Base-by-base conservation (phyloP, 2,797 vertebrate species). In the Leptodactylus fallax region DNA sequence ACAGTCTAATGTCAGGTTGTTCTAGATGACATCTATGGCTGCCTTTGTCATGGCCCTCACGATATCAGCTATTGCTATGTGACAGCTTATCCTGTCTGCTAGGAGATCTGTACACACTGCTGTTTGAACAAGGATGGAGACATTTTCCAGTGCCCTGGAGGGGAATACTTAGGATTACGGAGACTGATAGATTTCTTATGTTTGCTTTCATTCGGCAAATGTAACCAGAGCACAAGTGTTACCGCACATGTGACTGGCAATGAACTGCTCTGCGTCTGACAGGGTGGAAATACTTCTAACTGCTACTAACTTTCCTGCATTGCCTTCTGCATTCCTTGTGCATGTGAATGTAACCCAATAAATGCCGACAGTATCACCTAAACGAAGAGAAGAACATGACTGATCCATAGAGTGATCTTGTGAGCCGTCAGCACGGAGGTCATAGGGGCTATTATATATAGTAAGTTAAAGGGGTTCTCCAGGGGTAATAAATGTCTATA, bases 41-140 rank as follows among this genome's bases (percentile, higher is more conserved):
- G 36, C 36, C 36, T 36, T 1, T 36, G 4, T 2, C 36, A 36
- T 36, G 36, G 36, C 36, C 36, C 36, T 60, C 3, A 23, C 19
- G 13, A 19, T 58, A 58, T 58, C 56, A 58, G 56, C 16, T 13
- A 3, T 3, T 1, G 51, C 8, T 51, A 4, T 7, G 19, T 65
- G 58, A 61, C 27, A 21, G 6, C 11, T 51, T 78, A 60, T 51
- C 11, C 76, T 72, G 5, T 89, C 14, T 51, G 53, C 56, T 78
- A 6, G 36, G 60, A 77, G 16, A 11, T 53, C n/a, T 87, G 69
- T 87, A 83, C 53, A 82, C 84, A 78, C 55, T 36, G 78, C 60
- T 89, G 60, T 78, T 83, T 89, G 55, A 67, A 77, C 79, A 86
- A 53, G 53, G 67, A 81, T 69, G 51, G 51, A 17, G 56, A 10